Conservation (phyloP, 1,140 invertebrate species). For the Hyles euphorbiae region DNA sequence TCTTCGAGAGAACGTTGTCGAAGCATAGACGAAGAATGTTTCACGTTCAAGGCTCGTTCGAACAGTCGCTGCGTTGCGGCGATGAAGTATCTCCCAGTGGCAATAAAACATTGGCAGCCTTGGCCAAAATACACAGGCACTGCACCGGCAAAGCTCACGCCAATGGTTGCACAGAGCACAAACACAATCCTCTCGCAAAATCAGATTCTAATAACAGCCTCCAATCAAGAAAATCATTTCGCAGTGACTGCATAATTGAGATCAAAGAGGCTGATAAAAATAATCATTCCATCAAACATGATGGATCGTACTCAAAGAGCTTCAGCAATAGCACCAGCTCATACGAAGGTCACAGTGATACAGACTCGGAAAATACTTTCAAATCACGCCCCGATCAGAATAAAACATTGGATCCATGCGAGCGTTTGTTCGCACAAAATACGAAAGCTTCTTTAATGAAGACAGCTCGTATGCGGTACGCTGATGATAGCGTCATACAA, state of each 20-base stretch:
- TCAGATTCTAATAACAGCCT: conserved; percentile 69
- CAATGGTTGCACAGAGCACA: conserved; percentile 73
- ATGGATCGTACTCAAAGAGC: conserved; percentile 56
- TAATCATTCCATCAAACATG: conserved; percentile 37
- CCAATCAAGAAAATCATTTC: conserved; percentile 60
- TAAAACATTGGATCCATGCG: conserved; percentile 50
- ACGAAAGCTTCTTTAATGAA: conserved; percentile 78
- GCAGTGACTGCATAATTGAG: conserved; percentile 67
- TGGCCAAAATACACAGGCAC: conserved; percentile 79
- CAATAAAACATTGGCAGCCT: conserved; percentile 72
- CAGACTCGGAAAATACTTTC: conserved; percentile 70
- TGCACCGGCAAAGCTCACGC: conserved; percentile 84
- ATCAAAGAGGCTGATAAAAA: conserved; percentile 59
- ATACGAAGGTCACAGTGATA: conserved; percentile 76
- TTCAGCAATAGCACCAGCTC: conserved; percentile 76
- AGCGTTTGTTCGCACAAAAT: conserved; percentile 72
- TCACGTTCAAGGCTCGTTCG: conserved; percentile 79
- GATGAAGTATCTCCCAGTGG: conserved; percentile 74
- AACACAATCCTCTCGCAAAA: conserved; percentile 52
- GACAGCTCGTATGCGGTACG: conserved; percentile 75
- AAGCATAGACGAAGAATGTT: conserved; percentile 71
- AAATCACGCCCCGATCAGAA: conserved; percentile 42
- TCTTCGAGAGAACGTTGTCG: conserved; percentile 31
- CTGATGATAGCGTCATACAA: conserved; percentile 57
- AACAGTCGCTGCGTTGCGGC: conserved; percentile 79